Evolutionary conservation across 2,888 invertebrate species (phyloP).

Genomic region (Pseudococcus longispinus): DNA sequence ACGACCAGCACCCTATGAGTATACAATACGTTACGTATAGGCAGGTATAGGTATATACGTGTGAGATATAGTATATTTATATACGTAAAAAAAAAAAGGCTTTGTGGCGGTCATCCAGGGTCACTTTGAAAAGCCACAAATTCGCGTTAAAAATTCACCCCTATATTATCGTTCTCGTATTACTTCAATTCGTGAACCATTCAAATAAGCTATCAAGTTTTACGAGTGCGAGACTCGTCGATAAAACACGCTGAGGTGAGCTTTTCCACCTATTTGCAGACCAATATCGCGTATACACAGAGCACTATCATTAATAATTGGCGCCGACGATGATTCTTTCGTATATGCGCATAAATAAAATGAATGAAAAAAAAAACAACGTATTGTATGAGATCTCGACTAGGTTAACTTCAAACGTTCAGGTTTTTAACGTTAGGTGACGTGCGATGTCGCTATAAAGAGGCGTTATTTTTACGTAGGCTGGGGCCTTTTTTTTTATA

Average conservation of each 20-base stretch:
- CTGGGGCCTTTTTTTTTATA: background rate
- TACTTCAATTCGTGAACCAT: background rate
- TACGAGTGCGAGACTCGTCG: background rate
- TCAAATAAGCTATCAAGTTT: background rate
- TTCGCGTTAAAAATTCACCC: background rate
- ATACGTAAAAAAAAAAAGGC: background rate
- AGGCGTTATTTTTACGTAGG: conserved; percentile 12
- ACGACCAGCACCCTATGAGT: background rate
- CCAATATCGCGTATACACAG: background rate
- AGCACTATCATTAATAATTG: conserved; percentile 5
- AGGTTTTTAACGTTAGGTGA: conserved; percentile 21
- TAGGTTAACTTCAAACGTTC: background rate
- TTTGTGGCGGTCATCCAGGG: background rate
- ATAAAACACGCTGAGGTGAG: background rate
- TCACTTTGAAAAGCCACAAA: background rate
- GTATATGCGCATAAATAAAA: background rate
- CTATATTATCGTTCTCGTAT: background rate
- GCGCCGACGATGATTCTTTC: conserved; percentile 18
- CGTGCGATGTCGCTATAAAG: background rate
- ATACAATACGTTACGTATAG: too few species aligned
- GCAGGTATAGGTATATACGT: too few species aligned
- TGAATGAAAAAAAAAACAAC: background rate
- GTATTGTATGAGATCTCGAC: background rate
- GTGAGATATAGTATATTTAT: background rate
- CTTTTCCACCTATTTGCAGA: background rate